Base-by-base conservation (phyloP, 2,888 invertebrate genomes). In the Metallyticus violacea region DNA sequence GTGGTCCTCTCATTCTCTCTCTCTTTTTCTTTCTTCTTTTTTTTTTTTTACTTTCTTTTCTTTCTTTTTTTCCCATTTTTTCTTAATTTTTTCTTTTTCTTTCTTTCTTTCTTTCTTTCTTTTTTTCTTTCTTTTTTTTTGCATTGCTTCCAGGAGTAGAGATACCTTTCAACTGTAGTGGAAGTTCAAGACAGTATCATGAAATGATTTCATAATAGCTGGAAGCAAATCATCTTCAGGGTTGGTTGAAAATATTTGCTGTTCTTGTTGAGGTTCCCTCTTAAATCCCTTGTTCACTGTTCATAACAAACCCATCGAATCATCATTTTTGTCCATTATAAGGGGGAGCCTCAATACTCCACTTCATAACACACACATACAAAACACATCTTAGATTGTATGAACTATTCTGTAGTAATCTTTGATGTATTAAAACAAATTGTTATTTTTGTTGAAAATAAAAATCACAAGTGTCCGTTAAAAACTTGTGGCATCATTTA, bases 391-490 rank as follows among this genome's bases (percentile, higher is more conserved):
- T 62, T 85, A 77, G 79, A 80, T 77, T 77, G 85, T 80, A 85
- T 80, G 79, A 76, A 85, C 29, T 80, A 79, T 85, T 77, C 86
- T 86, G 87, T 86, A 85, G 86, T 86, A 85, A 87, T 86, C 86
- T 87, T 87, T 86, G 82, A 86, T 87, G 87, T 87, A 86, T 86
- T 81, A 86, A 86, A 85, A 80, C 62, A 85, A 87, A 86, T 91
- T 83, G 91, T 91, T 92, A 92, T 91, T 91, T 92, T 92, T 91
- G 91, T 91, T 92, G 91, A 91, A 87, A 92, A 92, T 91, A 92
- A 91, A 91, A 91, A 91, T 91, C 91, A 91, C 90, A 87, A 83
- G 83, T 83, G 83, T 83, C 83, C 83, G 83, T 83, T 83, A 83
- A 83, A 77, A 62, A 4, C 40, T 62, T 62, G 40, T 62, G 40